phyloP scores from a whole-genome alignment of 2,888 invertebrate genomes.

The Leptogaster cylindrica region DNA sequence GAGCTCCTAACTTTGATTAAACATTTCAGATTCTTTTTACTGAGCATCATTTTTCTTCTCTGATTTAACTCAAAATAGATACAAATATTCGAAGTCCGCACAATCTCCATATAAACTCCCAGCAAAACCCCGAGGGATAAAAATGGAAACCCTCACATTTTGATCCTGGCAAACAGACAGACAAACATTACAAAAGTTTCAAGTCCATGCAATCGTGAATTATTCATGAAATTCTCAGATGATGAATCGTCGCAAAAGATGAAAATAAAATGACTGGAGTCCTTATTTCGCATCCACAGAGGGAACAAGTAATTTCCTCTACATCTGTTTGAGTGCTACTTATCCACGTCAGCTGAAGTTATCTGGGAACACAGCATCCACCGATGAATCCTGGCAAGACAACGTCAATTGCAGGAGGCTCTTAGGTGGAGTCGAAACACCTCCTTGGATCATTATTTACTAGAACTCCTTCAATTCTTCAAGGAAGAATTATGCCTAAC shows the following conservation, averaged over 20 bases:
- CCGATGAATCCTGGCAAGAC: neutral
- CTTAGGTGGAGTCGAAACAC: neutral
- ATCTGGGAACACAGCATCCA: slow-evolving; percentile 5
- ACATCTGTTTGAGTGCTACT: slow-evolving; percentile 1
- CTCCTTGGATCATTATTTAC: slow-evolving; percentile 5
- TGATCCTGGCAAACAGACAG: neutral
- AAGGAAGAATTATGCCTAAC: neutral
- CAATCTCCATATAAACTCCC: neutral
- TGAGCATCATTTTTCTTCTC: slow-evolving; percentile 13
- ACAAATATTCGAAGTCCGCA: slow-evolving; percentile 8
- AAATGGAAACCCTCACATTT: neutral
- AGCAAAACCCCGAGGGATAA: neutral
- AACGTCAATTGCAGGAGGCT: neutral
- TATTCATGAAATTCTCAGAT: neutral
- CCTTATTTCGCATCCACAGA: neutral
- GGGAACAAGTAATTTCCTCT: slow-evolving; percentile 1
- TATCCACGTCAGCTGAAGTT: neutral
- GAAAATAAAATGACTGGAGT: neutral
- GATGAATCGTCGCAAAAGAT: neutral
- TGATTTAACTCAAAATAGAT: slow-evolving; percentile 27
- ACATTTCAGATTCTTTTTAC: slow-evolving; percentile 6
- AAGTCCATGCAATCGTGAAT: neutral
- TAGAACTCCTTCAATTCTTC: neutral
- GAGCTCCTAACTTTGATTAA: neutral
- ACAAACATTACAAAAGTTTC: slow-evolving; percentile 13